These are phyloP conservation scores for Gila robusta DNA, from an alignment of 2,797 vertebrate species.

Conservation along the genomic window DNA sequence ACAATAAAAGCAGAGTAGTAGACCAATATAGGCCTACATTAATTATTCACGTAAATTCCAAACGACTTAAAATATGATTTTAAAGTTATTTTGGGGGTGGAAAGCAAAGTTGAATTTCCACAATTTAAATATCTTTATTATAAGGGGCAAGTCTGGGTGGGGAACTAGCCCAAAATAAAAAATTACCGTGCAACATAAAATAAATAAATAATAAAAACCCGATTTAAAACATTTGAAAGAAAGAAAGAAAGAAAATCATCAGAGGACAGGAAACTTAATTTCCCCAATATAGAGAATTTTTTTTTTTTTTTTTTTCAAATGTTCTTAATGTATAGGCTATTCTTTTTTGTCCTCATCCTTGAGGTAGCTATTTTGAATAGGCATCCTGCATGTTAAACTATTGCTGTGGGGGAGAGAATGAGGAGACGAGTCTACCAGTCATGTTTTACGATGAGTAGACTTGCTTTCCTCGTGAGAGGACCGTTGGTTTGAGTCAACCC, in stretches of 20 bases:
- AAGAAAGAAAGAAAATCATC: no score
- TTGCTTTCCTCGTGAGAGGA: slow-evolving; percentile 29
- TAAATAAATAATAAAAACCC: no score
- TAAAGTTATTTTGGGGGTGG: neutral
- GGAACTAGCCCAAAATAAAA: neutral
- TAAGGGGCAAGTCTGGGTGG: neutral
- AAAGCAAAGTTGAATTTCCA: neutral
- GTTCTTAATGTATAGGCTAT: neutral
- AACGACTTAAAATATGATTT: no score
- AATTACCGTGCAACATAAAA: no score
- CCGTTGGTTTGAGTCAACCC: slow-evolving; percentile 28
- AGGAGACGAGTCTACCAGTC: slow-evolving; percentile 44
- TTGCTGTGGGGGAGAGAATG: neutral
- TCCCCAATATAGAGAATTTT: no score
- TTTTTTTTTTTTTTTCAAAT: no score
- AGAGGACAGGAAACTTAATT: neutral
- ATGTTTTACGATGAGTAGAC: slow-evolving; percentile 26
- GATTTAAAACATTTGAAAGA: neutral
- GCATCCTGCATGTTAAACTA: neutral
- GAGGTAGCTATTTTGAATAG: neutral
- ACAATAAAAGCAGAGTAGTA: neutral
- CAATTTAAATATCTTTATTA: neutral
- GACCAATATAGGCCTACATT: neutral
- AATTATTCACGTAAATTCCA: neutral
- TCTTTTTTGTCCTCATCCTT: neutral